phyloP scores from a whole-genome alignment of 92 coral and sea anemone species.

The Ricordea florida region DNA sequence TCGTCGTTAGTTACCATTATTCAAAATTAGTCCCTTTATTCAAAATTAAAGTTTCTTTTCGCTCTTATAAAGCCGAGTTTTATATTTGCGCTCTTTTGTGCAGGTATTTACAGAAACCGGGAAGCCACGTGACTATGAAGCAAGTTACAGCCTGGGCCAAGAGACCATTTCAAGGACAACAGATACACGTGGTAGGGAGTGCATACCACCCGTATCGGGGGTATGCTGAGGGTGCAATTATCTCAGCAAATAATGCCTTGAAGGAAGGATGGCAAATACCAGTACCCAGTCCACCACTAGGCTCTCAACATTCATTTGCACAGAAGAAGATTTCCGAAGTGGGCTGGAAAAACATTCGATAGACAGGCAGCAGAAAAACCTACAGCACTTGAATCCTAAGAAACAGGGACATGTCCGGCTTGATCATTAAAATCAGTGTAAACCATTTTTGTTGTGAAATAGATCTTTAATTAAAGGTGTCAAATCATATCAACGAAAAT shows the following conservation, averaged over 20 bases:
- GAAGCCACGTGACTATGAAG: constrained; percentile 21
- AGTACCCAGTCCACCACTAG: not conserved
- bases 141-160: constrained; percentile 36
- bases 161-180: constrained; percentile 3
- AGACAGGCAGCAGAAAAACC: too few relatives aligned
- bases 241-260: constrained; percentile 35
- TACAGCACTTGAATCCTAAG: too few relatives aligned
- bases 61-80: too few relatives aligned
- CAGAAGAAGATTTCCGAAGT: constrained; percentile 1
- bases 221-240: constrained; percentile 31
- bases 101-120: constrained; percentile 33
- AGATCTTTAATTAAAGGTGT: too few relatives aligned
- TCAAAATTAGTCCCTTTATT: too few relatives aligned
- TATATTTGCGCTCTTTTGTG: too few relatives aligned
- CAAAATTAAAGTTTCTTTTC: too few relatives aligned
- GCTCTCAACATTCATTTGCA: not conserved
- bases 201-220: constrained; percentile 46
- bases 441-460: too few relatives aligned
- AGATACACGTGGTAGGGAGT: constrained; percentile 23
- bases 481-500: too few relatives aligned
- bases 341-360: constrained; percentile 33
- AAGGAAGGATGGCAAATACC: constrained; percentile 30
- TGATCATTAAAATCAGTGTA: too few relatives aligned
- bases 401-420: too few relatives aligned
- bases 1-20: too few relatives aligned